Evolutionary conservation across 2,888 invertebrate genomes (phyloP).

Genomic region (Agrochola lychnidis): DNA sequence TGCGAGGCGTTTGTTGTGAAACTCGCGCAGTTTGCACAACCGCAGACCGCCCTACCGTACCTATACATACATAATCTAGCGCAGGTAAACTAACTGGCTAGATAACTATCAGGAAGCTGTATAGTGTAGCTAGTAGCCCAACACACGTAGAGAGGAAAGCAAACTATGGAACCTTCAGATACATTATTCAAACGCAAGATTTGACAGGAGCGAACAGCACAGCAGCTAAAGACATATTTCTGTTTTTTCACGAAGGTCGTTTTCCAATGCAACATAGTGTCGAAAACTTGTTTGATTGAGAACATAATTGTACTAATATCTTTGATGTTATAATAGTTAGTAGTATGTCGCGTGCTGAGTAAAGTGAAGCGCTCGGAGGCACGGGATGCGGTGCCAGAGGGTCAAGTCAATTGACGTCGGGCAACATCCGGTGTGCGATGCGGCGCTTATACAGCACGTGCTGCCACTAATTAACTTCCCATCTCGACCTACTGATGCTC

Average conservation of each 20-base stretch:
- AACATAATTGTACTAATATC: conserved; percentile 47
- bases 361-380: conserved; percentile 74
- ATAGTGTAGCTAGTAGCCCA: conserved; percentile 35
- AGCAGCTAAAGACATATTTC: conserved; percentile 28
- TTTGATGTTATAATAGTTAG: conserved; percentile 57
- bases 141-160: conserved; percentile 14
- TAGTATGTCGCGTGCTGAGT: conserved; percentile 75
- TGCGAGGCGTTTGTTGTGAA: conserved; percentile 89
- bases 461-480: conserved; percentile 74
- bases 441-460: conserved; percentile 80
- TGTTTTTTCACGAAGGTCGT: conserved; percentile 44
- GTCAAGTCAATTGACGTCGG: conserved; percentile 89
- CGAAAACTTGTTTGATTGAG: conserved; percentile 54
- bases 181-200: conserved; percentile 31
- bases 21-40: conserved; percentile 87
- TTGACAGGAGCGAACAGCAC: conserved; percentile 10
- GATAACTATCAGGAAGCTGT: conserved; percentile 61
- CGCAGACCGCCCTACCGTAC: conserved; percentile 78
- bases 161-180: conserved; percentile 14
- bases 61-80: conserved; percentile 71
- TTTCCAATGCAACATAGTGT: conserved; percentile 41
- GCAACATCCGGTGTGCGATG: conserved; percentile 84
- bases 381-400: conserved; percentile 86
- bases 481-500: conserved; percentile 60
- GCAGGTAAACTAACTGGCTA: conserved; percentile 64